Evolutionary conservation across 2,113 vertebrate genomes (phyloP).

Genomic region (Heptranchias perlo): DNA sequence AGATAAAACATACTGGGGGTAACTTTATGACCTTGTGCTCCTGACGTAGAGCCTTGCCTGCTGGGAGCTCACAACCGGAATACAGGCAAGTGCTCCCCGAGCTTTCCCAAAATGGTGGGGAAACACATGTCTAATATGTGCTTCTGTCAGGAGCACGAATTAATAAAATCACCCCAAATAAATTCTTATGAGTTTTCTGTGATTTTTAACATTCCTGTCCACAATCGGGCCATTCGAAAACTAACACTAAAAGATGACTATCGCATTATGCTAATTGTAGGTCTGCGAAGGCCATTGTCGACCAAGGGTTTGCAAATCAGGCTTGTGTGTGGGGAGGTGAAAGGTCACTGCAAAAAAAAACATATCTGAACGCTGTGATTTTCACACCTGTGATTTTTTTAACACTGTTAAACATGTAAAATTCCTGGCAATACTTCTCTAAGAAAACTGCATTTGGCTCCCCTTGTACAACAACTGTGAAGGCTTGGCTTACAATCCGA

Average conservation of each 20-base stretch:
- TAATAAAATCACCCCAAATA: not conserved
- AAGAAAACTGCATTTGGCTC: not conserved
- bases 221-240: not conserved
- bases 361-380: not conserved
- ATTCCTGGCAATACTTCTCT: not conserved
- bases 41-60: not conserved
- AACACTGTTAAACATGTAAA: not conserved
- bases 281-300: not conserved
- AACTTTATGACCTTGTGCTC: not conserved
- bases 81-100: not conserved
- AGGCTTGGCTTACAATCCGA: not conserved
- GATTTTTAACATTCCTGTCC: not conserved
- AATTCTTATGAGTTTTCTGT: not conserved
- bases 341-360: not conserved
- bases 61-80: not conserved
- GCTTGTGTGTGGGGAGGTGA: not conserved
- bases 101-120: not conserved
- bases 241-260: not conserved
- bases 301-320: not conserved
- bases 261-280: not conserved
- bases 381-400: not conserved
- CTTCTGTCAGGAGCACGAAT: not conserved
- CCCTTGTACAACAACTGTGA: no score
- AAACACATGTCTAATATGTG: not conserved
- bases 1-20: not conserved